Evolutionary conservation across 2,888 invertebrate species (phyloP).

Genomic region (Macaria notata): DNA sequence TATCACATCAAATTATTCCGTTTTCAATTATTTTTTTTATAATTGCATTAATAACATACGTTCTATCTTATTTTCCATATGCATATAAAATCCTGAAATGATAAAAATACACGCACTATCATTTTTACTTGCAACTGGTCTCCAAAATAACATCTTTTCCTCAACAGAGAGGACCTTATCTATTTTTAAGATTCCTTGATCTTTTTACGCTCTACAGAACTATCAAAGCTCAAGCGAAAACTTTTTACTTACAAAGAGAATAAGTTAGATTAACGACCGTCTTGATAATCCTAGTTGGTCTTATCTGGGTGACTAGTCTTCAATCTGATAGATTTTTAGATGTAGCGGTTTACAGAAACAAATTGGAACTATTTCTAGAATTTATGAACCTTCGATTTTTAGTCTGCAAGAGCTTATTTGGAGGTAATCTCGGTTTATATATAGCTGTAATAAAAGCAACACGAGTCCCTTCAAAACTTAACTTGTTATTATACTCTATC

Average conservation of each 20-base stretch:
- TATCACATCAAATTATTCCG: too few relatives aligned
- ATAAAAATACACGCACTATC: too few relatives aligned
- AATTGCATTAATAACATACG: too few relatives aligned
- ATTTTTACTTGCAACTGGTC: too few relatives aligned
- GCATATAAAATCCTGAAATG: too few relatives aligned
- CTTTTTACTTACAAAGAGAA: constrained; percentile 26
- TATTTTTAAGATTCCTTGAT: constrained; percentile 53
- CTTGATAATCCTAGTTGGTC: constrained; percentile 20
- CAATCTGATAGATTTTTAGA: constrained; percentile 13
- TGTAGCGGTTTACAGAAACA: constrained; percentile 6
- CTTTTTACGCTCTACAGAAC: constrained; percentile 32
- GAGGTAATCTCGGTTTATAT: constrained; percentile 1
- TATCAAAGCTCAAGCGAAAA: constrained; percentile 24
- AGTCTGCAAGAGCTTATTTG: not conserved
- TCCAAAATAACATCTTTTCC: not conserved
- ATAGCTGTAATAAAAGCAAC: constrained; percentile 1
- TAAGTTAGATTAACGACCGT: constrained; percentile 26
- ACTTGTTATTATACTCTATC: too few relatives aligned
- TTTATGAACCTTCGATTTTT: constrained; percentile 5
- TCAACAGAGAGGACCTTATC: constrained; percentile 42
- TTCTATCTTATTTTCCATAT: too few relatives aligned
- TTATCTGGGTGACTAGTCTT: constrained; percentile 10
- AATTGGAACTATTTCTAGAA: constrained; percentile 6
- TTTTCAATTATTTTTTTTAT: too few relatives aligned
- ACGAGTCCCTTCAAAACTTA: not conserved